Evolutionary conservation across 2,797 vertebrate genomes (phyloP).

Genomic region (Enteromius radiatus): DNA sequence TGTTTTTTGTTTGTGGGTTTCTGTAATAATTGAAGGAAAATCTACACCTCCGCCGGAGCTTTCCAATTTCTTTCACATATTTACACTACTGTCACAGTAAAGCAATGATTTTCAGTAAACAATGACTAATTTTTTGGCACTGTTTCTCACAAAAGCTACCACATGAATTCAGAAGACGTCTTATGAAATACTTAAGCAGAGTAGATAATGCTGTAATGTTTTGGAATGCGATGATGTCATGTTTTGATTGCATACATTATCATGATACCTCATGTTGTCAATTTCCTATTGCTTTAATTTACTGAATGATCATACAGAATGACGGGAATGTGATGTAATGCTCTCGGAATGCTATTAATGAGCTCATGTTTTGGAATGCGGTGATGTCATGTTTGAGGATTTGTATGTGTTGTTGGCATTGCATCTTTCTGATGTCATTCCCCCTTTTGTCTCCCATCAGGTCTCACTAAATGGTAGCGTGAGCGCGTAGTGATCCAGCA

Average conservation of each 20-base stretch:
- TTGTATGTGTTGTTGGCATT: background rate
- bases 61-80: background rate
- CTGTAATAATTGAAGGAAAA: background rate
- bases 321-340: background rate
- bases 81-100: background rate
- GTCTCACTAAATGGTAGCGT: slow-evolving; percentile 66
- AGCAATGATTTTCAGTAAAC: background rate
- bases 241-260: background rate
- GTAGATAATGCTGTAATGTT: background rate
- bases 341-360: slow-evolving; percentile 10
- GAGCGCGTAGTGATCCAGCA: slow-evolving; percentile 65
- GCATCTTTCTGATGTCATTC: slow-evolving; percentile 23
- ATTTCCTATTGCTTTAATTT: background rate
- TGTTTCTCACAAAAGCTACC: background rate
- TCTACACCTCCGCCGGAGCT: background rate
- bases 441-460: slow-evolving; percentile 60
- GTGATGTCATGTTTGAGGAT: slow-evolving; percentile 8
- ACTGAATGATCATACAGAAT: background rate
- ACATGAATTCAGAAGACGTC: background rate
- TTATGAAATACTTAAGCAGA: background rate
- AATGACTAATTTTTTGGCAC: no score
- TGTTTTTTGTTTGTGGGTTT: background rate
- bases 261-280: background rate
- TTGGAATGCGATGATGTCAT: slow-evolving; percentile 7
- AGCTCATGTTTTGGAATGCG: background rate